Conservation (phyloP, 2,113 vertebrate genomes). For the Equus quagga region DNA sequence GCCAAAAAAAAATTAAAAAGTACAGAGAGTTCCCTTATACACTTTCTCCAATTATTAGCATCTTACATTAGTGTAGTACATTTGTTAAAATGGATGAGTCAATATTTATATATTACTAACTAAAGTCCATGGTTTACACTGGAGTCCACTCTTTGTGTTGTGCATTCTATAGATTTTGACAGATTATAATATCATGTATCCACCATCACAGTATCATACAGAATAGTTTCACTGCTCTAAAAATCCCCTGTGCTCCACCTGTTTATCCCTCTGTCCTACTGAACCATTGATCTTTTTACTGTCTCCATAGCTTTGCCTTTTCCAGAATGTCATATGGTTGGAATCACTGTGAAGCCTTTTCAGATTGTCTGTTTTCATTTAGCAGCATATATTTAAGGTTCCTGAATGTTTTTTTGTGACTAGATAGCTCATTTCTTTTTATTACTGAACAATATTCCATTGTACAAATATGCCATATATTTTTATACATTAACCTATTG, state of each 20-base stretch:
- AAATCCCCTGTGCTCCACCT: neutral
- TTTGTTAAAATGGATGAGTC: neutral
- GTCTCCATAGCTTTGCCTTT: neutral
- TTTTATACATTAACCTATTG: neutral
- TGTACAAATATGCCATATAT: neutral
- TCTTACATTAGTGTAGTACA: neutral
- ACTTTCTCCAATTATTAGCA: neutral
- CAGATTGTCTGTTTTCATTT: neutral
- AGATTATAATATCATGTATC: neutral
- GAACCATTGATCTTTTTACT: neutral
- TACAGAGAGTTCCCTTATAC: neutral
- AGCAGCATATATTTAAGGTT: neutral
- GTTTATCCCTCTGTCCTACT: rapidly evolving
- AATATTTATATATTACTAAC: neutral
- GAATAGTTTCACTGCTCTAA: neutral
- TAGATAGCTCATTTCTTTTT: neutral
- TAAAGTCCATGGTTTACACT: neutral
- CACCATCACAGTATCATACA: neutral
- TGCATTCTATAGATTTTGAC: neutral
- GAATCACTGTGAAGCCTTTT: neutral
- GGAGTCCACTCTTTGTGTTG: neutral
- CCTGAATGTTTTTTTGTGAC: neutral
- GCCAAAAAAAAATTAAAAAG: neutral
- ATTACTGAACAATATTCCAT: neutral
- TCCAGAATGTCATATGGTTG: neutral